Evolutionary conservation across 1,140 invertebrate species (phyloP).

Genomic region (Melitaea cinxia): DNA sequence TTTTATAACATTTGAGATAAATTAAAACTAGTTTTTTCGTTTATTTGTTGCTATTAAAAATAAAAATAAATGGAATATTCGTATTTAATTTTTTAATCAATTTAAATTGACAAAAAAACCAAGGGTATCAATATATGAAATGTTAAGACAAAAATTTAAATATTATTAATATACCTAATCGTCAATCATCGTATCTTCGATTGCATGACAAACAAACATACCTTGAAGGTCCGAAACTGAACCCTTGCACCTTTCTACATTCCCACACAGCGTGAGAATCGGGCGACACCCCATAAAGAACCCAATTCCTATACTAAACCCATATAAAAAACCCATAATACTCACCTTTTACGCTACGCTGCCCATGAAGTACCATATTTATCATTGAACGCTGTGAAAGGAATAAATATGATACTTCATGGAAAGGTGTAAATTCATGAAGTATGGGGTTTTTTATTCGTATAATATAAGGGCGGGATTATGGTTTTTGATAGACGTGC

Average conservation of each 20-base stretch:
- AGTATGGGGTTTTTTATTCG: constrained; percentile 49
- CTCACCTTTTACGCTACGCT: constrained; percentile 61
- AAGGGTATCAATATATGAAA: constrained; percentile 1
- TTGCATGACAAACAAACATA: constrained; percentile 42
- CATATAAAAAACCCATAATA: constrained; percentile 56
- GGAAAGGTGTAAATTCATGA: constrained; percentile 53
- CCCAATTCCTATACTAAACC: constrained; percentile 44
- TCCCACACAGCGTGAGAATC: constrained; percentile 77
- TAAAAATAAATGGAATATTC: too few species aligned
- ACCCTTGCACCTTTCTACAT: constrained; percentile 74
- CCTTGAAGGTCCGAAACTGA: constrained; percentile 38
- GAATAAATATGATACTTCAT: constrained; percentile 56
- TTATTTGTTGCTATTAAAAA: too few species aligned
- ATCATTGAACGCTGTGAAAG: constrained; percentile 34
- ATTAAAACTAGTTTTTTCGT: too few species aligned
- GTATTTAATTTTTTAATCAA: too few species aligned
- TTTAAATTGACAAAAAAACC: not conserved
- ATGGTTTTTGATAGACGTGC: constrained; percentile 52
- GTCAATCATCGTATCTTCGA: constrained; percentile 25
- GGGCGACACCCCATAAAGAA: constrained; percentile 65
- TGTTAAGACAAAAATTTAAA: not conserved
- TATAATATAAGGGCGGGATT: constrained; percentile 34
- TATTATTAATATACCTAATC: constrained; percentile 8
- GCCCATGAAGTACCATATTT: constrained; percentile 56
- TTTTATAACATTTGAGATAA: too few species aligned